These are phyloP conservation scores for Columba janthina DNA, from an alignment of 2,113 vertebrate species.

Conservation along the genomic window DNA sequence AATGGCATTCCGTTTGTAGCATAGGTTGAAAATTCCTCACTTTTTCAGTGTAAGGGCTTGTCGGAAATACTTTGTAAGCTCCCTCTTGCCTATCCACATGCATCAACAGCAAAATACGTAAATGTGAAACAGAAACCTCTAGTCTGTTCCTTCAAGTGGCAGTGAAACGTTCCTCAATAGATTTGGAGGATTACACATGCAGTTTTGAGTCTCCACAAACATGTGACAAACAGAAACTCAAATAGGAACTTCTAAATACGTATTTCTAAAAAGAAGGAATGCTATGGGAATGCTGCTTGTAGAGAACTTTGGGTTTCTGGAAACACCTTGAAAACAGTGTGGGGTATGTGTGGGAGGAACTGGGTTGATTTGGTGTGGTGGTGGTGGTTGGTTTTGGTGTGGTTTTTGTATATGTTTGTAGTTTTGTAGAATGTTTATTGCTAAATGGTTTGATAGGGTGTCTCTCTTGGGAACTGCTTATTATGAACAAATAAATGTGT, in stretches of 20 bases:
- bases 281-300: not conserved
- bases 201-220: not conserved
- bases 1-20: not conserved
- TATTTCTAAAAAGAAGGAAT: not conserved
- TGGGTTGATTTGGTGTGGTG: not conserved
- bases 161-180: not conserved
- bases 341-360: fast-evolving
- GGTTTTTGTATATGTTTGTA: not conserved
- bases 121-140: not conserved
- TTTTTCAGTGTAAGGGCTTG: not conserved
- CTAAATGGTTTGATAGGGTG: not conserved
- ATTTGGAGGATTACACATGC: not conserved
- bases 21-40: not conserved
- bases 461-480: not conserved
- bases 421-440: not conserved
- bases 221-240: not conserved
- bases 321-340: not conserved
- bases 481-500: not conserved
- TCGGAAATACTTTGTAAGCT: not conserved
- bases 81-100: not conserved
- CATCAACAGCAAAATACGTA: not conserved
- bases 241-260: not conserved
- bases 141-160: not conserved
- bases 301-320: not conserved
- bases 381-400: no score